Percentiles rank a stretch among this genome's conserved stretches.
Conservation (phyloP, 2,888 invertebrate species). For the Coenonympha arcania region DNA sequence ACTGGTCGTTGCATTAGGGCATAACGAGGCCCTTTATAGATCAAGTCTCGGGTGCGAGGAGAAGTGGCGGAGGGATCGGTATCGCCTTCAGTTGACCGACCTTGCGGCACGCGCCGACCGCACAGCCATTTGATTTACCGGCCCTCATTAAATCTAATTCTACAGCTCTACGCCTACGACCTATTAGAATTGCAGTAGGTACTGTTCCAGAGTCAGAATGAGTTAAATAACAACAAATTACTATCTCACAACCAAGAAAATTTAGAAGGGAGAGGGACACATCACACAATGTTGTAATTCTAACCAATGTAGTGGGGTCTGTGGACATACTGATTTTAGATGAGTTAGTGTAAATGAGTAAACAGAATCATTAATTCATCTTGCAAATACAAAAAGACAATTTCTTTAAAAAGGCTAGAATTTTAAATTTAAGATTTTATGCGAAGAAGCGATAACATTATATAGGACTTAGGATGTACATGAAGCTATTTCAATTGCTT, state of each 20-base stretch:
- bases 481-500: neutral
- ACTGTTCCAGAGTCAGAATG: slow-evolving; percentile 26
- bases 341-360: too few species aligned
- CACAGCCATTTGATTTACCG: slow-evolving; percentile 55
- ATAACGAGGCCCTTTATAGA: slow-evolving; percentile 48
- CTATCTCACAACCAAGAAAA: slow-evolving; percentile 22
- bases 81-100: slow-evolving; percentile 59
- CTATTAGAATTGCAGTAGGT: slow-evolving; percentile 30
- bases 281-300: slow-evolving; percentile 39
- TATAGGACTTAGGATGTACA: too few species aligned
- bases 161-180: slow-evolving; percentile 38
- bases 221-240: slow-evolving; percentile 20
- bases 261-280: slow-evolving; percentile 39
- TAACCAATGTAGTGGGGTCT: slow-evolving; percentile 26
- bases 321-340: slow-evolving; percentile 1
- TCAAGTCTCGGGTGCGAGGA: slow-evolving; percentile 46
- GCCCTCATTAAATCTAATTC: slow-evolving; percentile 47
- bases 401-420: neutral
- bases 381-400: too few species aligned
- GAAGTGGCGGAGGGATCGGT: slow-evolving; percentile 40
- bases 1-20: slow-evolving; percentile 37
- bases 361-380: too few species aligned
- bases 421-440: too few species aligned
- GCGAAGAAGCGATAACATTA: too few species aligned
- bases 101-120: slow-evolving; percentile 70